Evolutionary conservation across 2,113 vertebrate species (phyloP).

Genomic region (Hippopotamus amphibius): DNA sequence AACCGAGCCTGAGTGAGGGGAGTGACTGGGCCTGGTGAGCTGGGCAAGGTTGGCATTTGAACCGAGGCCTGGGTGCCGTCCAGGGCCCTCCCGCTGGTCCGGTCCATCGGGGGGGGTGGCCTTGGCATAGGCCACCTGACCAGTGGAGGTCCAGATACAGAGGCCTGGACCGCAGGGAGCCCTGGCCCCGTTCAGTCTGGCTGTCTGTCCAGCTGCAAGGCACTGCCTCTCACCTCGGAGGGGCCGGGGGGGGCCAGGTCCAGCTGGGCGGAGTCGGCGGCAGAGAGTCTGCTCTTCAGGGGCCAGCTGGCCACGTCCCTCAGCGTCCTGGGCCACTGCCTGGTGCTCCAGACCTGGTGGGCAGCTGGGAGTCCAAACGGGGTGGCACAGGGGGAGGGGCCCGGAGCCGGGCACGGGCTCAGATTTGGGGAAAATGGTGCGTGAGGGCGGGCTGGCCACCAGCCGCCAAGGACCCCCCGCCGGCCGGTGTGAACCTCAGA

Average conservation of each 20-base stretch:
- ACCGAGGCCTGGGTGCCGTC: not conserved
- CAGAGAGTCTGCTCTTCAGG: not conserved
- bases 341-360: not conserved
- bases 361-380: not conserved
- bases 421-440: not conserved
- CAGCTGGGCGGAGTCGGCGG: not conserved
- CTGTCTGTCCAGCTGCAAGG: not conserved
- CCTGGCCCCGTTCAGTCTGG: not conserved
- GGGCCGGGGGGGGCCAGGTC: not conserved
- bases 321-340: not conserved
- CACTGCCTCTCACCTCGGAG: not conserved
- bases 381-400: not conserved
- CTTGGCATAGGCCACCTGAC: not conserved
- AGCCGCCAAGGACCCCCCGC: not conserved
- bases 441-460: not conserved
- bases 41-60: not conserved
- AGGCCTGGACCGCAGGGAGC: not conserved
- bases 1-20: not conserved
- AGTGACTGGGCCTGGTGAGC: not conserved
- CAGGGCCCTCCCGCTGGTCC: not conserved
- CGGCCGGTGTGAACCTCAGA: not conserved
- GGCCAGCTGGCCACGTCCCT: not conserved
- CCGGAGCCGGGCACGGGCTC: not conserved
- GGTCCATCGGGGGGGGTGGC: not conserved
- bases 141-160: rapidly evolving